Evolutionary conservation across 2,797 vertebrate species (phyloP).

Genomic region (Myotis pilosus): DNA sequence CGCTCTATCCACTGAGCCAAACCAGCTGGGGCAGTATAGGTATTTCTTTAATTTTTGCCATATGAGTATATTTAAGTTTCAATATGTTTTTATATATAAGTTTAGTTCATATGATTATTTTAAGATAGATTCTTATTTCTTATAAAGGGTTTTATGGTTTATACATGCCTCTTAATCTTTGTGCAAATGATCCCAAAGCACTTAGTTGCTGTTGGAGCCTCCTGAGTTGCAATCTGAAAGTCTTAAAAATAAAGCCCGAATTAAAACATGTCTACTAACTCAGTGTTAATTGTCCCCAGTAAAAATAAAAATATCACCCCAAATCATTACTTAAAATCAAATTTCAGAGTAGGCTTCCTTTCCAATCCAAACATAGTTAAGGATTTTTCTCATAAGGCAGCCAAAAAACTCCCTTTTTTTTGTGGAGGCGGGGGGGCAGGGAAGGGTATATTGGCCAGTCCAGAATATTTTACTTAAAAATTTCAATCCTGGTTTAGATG

Average conservation of each 20-base stretch:
- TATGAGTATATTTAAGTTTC: neutral
- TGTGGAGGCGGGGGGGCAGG: neutral
- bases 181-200: neutral
- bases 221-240: neutral
- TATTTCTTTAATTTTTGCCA: neutral
- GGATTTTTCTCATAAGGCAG: neutral
- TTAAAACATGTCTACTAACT: neutral
- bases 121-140: neutral
- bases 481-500: neutral
- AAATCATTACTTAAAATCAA: neutral
- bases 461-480: neutral
- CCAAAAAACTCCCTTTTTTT: neutral
- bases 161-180: neutral
- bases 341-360: neutral
- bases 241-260: neutral
- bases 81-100: neutral
- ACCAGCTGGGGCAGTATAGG: neutral
- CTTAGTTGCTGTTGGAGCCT: neutral
- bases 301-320: neutral
- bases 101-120: neutral
- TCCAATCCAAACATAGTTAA: neutral
- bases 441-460: neutral
- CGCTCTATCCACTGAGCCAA: too few species aligned
- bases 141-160: neutral
- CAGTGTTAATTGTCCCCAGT: neutral